Conservation (phyloP, 2,113 vertebrate genomes). For the Sturnira hondurensis region DNA sequence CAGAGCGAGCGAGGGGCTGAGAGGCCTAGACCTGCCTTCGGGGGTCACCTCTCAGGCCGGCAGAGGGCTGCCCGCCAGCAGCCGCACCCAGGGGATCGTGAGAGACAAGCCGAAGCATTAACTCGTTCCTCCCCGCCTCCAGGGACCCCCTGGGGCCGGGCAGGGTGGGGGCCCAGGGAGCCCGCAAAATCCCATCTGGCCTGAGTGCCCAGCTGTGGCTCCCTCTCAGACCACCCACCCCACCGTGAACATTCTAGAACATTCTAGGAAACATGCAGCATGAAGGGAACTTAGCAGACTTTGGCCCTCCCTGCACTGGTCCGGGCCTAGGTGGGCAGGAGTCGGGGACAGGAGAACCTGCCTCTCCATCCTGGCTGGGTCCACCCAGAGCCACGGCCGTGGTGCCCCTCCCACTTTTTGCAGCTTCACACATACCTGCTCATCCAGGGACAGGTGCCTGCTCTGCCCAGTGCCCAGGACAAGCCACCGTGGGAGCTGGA, state of each 20-base stretch:
- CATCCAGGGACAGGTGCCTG: background rate
- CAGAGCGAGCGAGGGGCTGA: no score
- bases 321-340: background rate
- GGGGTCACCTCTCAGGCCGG: fast-evolving
- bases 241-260: no score
- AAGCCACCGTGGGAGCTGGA: fast-evolving
- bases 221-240: background rate
- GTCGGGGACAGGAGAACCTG: background rate
- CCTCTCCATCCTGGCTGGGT: fast-evolving
- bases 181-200: fast-evolving
- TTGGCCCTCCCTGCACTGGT: background rate
- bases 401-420: no score
- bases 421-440: background rate
- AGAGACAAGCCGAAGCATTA: fast-evolving
- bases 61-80: fast-evolving
- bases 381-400: background rate
- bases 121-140: no score
- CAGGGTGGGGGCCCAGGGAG: background rate
- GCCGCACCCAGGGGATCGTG: background rate
- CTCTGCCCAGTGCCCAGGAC: background rate
- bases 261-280: background rate
- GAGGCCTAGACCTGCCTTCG: fast-evolving
- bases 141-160: background rate
- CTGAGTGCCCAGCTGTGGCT: fast-evolving
- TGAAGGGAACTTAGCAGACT: fast-evolving